A percentile compares a stretch with the other conserved stretches of the same genome.
phyloP scores from a whole-genome alignment of 2,888 invertebrate species.

The Cosmia pyralina region DNA sequence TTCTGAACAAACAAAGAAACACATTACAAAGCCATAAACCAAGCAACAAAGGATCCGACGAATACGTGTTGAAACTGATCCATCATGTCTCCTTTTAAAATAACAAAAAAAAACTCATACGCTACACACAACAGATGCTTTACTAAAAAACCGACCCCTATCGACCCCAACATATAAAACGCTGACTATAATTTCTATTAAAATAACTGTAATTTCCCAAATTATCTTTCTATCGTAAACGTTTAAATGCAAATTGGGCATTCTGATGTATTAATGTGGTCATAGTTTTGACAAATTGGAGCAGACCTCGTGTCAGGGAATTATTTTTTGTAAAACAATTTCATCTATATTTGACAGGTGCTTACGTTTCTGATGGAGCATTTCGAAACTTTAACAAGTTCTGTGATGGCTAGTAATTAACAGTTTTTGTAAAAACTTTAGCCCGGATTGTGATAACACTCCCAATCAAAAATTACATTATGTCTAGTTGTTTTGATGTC shows the following conservation, averaged over 20 bases:
- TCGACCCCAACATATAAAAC: constrained; percentile 79
- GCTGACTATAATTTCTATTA: constrained; percentile 84
- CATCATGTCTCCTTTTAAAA: constrained; percentile 90
- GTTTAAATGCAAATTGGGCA: constrained; percentile 88
- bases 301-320: constrained; percentile 72
- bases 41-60: constrained; percentile 88
- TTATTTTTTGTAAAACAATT: constrained; percentile 73
- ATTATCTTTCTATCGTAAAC: constrained; percentile 83
- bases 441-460: constrained; percentile 7
- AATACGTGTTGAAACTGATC: constrained; percentile 90
- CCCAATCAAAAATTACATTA: background rate
- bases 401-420: constrained; percentile 1
- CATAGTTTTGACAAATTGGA: constrained; percentile 84
- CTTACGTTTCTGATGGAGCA: constrained; percentile 40
- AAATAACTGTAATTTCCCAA: constrained; percentile 86
- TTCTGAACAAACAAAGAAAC: constrained; percentile 89
- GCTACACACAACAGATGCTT: constrained; percentile 89
- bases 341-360: constrained; percentile 70
- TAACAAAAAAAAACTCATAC: constrained; percentile 88
- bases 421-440: constrained; percentile 3
- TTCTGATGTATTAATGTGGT: constrained; percentile 84
- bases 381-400: constrained; percentile 19
- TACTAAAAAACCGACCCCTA: constrained; percentile 86
- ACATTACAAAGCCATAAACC: constrained; percentile 89
- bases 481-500: constrained; percentile 30